These are phyloP conservation scores for Podiceps cristatus DNA, from an alignment of 2,113 vertebrate genomes.

Conservation along the genomic window DNA sequence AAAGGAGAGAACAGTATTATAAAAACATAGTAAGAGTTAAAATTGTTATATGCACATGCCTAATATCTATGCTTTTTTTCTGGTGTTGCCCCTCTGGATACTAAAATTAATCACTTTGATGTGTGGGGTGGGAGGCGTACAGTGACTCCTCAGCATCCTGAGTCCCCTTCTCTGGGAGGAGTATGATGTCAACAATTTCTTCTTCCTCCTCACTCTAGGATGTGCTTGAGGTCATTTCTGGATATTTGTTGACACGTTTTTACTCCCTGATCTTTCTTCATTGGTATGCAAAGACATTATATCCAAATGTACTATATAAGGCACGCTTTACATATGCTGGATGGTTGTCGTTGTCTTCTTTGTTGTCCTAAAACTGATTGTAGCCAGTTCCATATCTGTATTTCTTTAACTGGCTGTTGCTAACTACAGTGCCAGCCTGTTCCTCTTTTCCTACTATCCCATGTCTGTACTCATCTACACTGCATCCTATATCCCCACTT, in stretches of 20 bases:
- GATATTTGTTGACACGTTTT: background rate
- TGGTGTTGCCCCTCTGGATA: background rate
- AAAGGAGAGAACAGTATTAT: background rate
- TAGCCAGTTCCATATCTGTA: background rate
- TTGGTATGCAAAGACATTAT: background rate
- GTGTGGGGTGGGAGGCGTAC: rapidly evolving
- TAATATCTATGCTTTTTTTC: background rate
- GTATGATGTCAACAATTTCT: background rate
- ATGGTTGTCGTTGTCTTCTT: background rate
- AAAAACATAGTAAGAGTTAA: background rate
- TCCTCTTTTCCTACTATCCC: background rate
- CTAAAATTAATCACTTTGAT: background rate
- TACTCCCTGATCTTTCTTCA: background rate
- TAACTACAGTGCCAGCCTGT: background rate
- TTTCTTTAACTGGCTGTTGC: background rate
- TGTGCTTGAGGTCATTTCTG: background rate
- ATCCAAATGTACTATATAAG: background rate
- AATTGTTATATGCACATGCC: background rate
- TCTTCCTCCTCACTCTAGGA: background rate
- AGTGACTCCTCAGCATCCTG: background rate
- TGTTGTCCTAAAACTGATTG: background rate
- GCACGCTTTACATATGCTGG: background rate
- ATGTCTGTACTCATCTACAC: background rate
- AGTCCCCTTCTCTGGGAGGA: background rate
- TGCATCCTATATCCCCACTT: background rate